Percentiles rank a stretch among this genome's conserved stretches.
phyloP scores from a whole-genome alignment of 92 coral and sea anemone genomes.

The Phenganax marumi region DNA sequence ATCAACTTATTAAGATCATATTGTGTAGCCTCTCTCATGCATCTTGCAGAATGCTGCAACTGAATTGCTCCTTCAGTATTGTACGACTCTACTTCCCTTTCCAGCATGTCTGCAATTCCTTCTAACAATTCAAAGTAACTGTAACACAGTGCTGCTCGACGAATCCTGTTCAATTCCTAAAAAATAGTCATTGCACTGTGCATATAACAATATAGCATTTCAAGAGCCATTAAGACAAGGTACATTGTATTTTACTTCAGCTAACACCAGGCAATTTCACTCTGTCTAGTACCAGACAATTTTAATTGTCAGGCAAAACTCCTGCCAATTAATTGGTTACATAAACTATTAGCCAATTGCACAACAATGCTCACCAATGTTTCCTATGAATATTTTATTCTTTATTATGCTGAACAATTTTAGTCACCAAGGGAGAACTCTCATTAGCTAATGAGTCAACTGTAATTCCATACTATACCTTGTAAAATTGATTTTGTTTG shows the following conservation, averaged over 20 bases:
- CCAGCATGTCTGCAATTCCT: conserved; percentile 79
- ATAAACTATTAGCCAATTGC: background rate
- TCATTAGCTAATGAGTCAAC: too few relatives aligned
- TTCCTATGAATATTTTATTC: background rate
- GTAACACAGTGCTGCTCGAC: conserved; percentile 94
- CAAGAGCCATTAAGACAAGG: too few relatives aligned
- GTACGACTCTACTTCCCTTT: conserved; percentile 79
- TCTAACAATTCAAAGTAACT: conserved; percentile 88
- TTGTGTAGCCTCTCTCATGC: conserved; percentile 81
- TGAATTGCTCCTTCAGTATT: conserved; percentile 75
- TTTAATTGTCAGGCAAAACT: background rate
- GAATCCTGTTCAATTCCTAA: conserved; percentile 90
- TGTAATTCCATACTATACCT: conserved; percentile 50
- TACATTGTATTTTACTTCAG: too few relatives aligned
- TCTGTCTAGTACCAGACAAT: background rate
- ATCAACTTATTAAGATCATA: conserved; percentile 85
- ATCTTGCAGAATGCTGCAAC: conserved; percentile 84
- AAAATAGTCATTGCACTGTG: background rate
- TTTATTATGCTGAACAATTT: background rate
- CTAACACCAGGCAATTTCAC: too few relatives aligned
- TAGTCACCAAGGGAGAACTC: too few relatives aligned
- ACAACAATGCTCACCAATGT: background rate
- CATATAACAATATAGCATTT: background rate
- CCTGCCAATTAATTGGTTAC: too few relatives aligned
- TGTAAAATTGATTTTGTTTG: conserved; percentile 87